Conservation (phyloP, 2,797 vertebrate species). For the Sebastes matsubarae region DNA sequence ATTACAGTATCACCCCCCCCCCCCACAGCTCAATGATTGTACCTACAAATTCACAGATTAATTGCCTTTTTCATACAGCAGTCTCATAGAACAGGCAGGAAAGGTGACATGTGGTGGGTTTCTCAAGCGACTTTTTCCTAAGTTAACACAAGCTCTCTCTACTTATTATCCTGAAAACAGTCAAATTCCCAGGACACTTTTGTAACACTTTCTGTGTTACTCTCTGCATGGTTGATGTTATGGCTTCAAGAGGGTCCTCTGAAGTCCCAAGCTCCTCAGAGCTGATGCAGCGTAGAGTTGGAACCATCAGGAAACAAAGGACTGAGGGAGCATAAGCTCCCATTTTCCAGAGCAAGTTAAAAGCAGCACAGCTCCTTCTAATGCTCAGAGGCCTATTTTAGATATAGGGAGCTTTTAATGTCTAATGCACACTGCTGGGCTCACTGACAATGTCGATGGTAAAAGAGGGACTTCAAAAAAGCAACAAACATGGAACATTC, state of each 20-base stretch:
- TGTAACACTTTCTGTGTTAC: conserved; percentile 74
- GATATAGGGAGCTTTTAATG: conserved; percentile 78
- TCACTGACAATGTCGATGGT: conserved; percentile 68
- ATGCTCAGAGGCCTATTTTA: conserved; percentile 82
- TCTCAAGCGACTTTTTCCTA: conserved; percentile 62
- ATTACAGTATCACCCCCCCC: neutral
- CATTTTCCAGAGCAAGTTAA: conserved; percentile 77
- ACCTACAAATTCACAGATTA: conserved; percentile 15
- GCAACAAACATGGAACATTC: conserved; percentile 62
- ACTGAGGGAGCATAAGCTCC: conserved; percentile 73
- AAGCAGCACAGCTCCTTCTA: conserved; percentile 77
- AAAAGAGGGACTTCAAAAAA: conserved; percentile 65
- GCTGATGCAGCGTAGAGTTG: conserved; percentile 73
- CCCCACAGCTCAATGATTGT: neutral
- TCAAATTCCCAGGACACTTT: conserved; percentile 76
- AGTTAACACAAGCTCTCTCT: conserved; percentile 71
- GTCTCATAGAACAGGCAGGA: conserved; percentile 33
- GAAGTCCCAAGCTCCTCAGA: conserved; percentile 80
- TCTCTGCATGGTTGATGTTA: conserved; percentile 80
- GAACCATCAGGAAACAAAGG: conserved; percentile 82
- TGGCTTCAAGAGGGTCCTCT: conserved; percentile 80
- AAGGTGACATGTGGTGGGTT: conserved; percentile 50
- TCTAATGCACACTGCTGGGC: conserved; percentile 74
- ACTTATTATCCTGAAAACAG: conserved; percentile 79
- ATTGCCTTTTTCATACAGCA: conserved; percentile 16